A percentile compares a stretch with the other conserved stretches of the same genome.
phyloP scores from a whole-genome alignment of 2,113 vertebrate genomes.

The Actenoides hombroni region DNA sequence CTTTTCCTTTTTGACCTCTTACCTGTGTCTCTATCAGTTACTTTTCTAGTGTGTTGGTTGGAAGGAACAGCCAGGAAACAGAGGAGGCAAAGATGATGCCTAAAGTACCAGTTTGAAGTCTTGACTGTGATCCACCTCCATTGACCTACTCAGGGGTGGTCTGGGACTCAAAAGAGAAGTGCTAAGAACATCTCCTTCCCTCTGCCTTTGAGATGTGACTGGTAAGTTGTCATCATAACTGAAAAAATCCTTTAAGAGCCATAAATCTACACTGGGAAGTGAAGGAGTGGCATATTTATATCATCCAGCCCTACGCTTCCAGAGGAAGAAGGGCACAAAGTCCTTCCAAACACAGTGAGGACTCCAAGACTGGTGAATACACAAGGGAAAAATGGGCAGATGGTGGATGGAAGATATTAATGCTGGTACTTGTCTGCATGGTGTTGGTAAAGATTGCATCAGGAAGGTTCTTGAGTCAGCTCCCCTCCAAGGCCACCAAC shows the following conservation, averaged over 20 bases:
- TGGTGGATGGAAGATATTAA: neutral
- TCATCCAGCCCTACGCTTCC: neutral
- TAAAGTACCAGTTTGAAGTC: accelerated
- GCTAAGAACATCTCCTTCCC: neutral
- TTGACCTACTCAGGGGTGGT: neutral
- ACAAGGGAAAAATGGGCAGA: neutral
- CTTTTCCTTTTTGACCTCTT: neutral
- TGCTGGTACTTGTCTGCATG: accelerated
- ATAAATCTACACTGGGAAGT: neutral
- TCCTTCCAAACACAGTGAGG: neutral
- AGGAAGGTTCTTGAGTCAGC: accelerated
- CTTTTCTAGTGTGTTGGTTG: neutral
- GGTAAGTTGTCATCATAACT: neutral
- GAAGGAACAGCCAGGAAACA: neutral
- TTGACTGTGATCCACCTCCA: neutral
- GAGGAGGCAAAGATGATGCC: accelerated
- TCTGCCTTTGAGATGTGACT: neutral
- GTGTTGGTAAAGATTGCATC: accelerated
- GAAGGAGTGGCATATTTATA: neutral
- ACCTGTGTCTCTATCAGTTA: neutral
- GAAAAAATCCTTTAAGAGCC: neutral
- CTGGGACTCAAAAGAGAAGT: neutral
- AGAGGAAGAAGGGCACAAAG: neutral
- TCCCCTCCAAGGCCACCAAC: accelerated
- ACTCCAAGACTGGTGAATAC: neutral